phyloP scores from a whole-genome alignment of 2,888 invertebrate genomes.

The Erebia aethiops region DNA sequence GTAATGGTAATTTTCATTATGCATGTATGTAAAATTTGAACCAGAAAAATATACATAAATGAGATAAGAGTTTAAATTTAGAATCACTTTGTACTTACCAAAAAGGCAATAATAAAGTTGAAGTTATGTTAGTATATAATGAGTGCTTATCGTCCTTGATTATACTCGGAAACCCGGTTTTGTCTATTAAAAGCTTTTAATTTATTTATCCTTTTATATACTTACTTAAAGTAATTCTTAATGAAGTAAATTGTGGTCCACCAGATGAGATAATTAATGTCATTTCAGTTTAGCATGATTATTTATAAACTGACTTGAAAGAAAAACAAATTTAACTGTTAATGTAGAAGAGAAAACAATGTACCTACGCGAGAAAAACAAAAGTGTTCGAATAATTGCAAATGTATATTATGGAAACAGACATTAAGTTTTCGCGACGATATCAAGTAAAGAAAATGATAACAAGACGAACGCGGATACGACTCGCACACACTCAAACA shows the following conservation, averaged over 20 bases:
- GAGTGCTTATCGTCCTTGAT: background rate
- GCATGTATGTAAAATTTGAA: background rate
- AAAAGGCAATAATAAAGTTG: background rate
- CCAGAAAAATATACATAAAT: background rate
- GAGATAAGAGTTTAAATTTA: slow-evolving; percentile 14
- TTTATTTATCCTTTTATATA: background rate
- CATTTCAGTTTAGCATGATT: background rate
- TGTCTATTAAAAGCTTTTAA: background rate
- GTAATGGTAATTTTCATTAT: background rate
- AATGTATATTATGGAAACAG: slow-evolving; percentile 44
- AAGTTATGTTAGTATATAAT: slow-evolving; percentile 1
- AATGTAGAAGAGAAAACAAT: background rate
- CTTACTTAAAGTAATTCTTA: background rate
- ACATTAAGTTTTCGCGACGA: slow-evolving; percentile 60
- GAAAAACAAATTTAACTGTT: background rate
- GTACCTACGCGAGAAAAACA: slow-evolving; percentile 16
- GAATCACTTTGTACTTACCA: slow-evolving; percentile 5
- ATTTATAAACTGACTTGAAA: background rate
- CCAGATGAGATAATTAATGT: background rate
- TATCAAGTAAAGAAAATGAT: slow-evolving; percentile 70
- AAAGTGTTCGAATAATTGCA: slow-evolving; percentile 32
- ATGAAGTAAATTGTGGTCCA: too few relatives aligned
- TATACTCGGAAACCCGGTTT: background rate
- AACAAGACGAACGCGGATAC: slow-evolving; percentile 75
- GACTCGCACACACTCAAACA: slow-evolving; percentile 55